Evolutionary conservation across 2,888 invertebrate species (phyloP), one percentile per base, ranked within the genome.

Genomic region (Latrodectus hesperus): DNA sequence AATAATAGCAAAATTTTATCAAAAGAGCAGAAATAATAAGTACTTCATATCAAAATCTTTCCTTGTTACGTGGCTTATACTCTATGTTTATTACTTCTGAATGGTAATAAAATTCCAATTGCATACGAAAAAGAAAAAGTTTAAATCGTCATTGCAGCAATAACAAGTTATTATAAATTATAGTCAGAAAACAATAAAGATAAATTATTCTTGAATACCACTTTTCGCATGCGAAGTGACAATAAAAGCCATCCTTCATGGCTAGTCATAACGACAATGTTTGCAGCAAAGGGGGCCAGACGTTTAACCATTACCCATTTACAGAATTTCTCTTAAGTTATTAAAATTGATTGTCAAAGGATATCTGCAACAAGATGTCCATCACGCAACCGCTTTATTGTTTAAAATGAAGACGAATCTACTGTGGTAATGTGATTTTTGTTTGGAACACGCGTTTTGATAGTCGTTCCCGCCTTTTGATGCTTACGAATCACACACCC

Each of bases 341-440:
- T 80, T 76, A 80, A 80, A 86, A 86, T 86, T 80, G 80, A 86
- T 86, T 86, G 49, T 51, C 51, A 53, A 72, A n/a, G n/a, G 12
- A 60, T 60, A n/a, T 60, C n/a, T 60, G 60, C 60, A 16, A 60
- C 60, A 60, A 60, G 60, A 60, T 60, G 60, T 60, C 17, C 67
- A 26, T 22, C 67, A 73, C 64, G 14, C 67, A 75, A 49, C 52
- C 60, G 16, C 12, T 60, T 12, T 11, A 60, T 16, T 16, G n/a
- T 16, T 12, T 10, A 60, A 16, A n/a, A 60, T 60, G n/a, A 60
- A 65, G 12, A 60, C 65, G 74, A 14, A 65, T 65, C 74, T 53
- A 26, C n/a, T 38, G 2, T 38, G 38, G 38, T 60, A 60, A 60
- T 60, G 60, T 60, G 60, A 60, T 60, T 60, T 60, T 60, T 60